Conservation (phyloP, 2,113 vertebrate genomes). For the Steatornis caripensis region DNA sequence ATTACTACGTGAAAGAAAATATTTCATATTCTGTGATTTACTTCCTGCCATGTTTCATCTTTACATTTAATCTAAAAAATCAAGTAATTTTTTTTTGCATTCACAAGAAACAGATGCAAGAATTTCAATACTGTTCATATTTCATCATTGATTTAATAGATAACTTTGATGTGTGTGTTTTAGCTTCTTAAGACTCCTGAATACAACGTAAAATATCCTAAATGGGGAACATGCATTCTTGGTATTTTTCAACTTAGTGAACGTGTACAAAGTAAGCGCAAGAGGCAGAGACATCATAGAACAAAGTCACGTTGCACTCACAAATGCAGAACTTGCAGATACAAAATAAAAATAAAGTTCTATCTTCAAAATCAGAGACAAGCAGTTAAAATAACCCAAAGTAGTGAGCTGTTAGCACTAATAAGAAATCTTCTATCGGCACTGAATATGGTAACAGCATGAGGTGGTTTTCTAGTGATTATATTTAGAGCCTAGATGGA, state of each 20-base stretch:
- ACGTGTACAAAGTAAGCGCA: neutral
- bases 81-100: neutral
- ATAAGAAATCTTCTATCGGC: neutral
- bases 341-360: neutral
- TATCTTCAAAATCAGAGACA: neutral
- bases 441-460: neutral
- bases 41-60: neutral
- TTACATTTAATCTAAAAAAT: neutral
- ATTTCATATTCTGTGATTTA: neutral
- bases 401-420: neutral
- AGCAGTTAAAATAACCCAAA: neutral
- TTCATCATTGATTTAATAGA: neutral
- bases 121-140: neutral
- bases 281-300: neutral
- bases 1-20: neutral
- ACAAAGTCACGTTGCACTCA: neutral
- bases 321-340: neutral
- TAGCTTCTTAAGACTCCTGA: neutral
- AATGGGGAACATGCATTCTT: fast-evolving
- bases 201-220: neutral
- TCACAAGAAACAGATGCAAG: neutral
- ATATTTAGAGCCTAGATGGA: neutral
- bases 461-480: neutral
- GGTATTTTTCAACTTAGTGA: neutral
- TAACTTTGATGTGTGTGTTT: neutral